Evolutionary conservation across 2,797 vertebrate genomes (phyloP).

Genomic region (Cuniculus paca): DNA sequence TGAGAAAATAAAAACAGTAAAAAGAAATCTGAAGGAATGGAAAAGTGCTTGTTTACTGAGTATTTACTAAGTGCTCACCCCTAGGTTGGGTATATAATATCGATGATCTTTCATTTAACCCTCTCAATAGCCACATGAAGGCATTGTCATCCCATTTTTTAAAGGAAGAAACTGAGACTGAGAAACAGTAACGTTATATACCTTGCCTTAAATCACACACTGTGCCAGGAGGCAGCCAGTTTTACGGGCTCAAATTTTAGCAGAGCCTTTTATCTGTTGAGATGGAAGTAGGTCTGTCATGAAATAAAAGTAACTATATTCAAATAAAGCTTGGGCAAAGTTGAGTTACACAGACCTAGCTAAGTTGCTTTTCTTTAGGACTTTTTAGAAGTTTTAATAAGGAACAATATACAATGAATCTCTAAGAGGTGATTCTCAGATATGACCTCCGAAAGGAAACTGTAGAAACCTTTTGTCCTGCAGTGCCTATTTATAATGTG

Average conservation of each 20-base stretch:
- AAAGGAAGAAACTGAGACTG: constrained; percentile 7
- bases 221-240: neutral
- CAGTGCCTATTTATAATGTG: neutral
- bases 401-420: neutral
- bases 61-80: neutral
- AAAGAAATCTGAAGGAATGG: neutral
- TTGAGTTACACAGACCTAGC: neutral
- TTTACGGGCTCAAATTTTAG: constrained; percentile 6
- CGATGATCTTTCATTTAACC: neutral
- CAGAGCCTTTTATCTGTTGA: constrained; percentile 11
- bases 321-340: neutral
- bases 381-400: neutral
- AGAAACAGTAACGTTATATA: neutral
- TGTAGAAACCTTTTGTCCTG: neutral
- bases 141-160: neutral
- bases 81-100: neutral
- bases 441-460: neutral
- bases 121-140: neutral
- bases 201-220: neutral
- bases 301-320: constrained; percentile 23
- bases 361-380: neutral
- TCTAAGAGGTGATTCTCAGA: neutral
- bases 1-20: neutral
- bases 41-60: neutral
- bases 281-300: neutral